A percentile compares a stretch with the other conserved stretches of the same genome.
phyloP scores from a whole-genome alignment of 2,113 vertebrate genomes.

The Corythornis madagascariensis region DNA sequence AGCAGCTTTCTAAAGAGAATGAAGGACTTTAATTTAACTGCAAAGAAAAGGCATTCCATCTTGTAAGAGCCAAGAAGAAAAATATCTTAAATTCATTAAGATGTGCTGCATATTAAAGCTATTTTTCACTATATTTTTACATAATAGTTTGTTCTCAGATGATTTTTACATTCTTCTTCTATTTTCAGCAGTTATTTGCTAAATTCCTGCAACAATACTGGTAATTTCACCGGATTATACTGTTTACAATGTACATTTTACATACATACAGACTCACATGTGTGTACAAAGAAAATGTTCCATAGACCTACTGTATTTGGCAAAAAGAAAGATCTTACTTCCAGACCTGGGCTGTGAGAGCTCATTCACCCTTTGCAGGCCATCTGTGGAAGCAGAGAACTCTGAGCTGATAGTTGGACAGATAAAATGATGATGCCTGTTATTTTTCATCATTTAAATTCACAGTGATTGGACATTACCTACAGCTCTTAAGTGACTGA shows the following conservation, averaged over 20 bases:
- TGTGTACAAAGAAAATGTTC: background rate
- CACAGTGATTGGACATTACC: background rate
- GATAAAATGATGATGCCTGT: background rate
- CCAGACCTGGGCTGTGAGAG: background rate
- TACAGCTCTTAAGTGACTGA: background rate
- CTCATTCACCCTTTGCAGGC: fast-evolving
- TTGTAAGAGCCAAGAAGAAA: background rate
- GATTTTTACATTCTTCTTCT: background rate
- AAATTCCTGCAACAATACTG: background rate
- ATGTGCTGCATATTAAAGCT: background rate
- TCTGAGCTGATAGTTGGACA: background rate
- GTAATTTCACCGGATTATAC: background rate
- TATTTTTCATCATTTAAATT: background rate
- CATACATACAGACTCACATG: fast-evolving
- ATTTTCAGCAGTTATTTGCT: background rate
- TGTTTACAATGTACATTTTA: background rate
- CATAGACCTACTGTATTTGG: too few species aligned
- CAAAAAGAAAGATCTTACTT: background rate
- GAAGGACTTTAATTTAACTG: slow-evolving; percentile 3
- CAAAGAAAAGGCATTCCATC: background rate
- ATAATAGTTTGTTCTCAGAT: background rate
- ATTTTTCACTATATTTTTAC: background rate
- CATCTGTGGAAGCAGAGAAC: background rate
- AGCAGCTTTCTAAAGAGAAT: background rate
- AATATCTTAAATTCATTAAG: background rate